phyloP scores from a whole-genome alignment of 2,888 invertebrate genomes.

The Chirona hameri region DNA sequence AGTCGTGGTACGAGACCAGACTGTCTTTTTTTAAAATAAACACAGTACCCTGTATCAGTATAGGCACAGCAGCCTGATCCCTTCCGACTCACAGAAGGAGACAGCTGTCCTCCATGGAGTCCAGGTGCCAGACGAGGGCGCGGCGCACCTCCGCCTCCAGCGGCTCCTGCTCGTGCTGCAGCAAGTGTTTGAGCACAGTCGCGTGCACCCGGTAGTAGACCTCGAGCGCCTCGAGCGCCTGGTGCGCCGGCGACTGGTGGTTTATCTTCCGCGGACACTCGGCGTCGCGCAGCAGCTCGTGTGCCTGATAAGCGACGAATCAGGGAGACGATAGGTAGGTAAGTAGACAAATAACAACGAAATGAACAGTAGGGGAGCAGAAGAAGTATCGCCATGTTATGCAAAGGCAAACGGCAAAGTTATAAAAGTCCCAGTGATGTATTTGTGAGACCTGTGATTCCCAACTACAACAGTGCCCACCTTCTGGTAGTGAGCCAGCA shows the following conservation, averaged over 20 bases:
- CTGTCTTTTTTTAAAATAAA: no score
- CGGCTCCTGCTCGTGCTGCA: slow-evolving; percentile 49
- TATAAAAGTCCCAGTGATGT: no score
- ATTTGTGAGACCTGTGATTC: no score
- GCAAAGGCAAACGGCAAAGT: no score
- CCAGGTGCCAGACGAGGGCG: slow-evolving; percentile 3
- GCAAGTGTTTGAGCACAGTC: slow-evolving; percentile 80
- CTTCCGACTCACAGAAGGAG: neutral
- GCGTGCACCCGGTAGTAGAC: slow-evolving; percentile 70
- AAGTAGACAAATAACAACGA: no score
- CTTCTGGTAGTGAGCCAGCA: slow-evolving; percentile 66
- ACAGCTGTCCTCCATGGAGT: neutral
- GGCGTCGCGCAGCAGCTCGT: slow-evolving; percentile 68
- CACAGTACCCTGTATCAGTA: no score
- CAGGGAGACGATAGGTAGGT: neutral
- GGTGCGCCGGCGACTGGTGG: slow-evolving; percentile 74
- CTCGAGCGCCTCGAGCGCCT: slow-evolving; percentile 85
- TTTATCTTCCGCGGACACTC: slow-evolving; percentile 81
- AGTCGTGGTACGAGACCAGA: no score
- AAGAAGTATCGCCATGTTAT: no score
- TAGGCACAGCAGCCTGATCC: no score
- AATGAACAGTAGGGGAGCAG: no score
- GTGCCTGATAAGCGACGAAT: neutral
- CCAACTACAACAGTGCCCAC: no score
- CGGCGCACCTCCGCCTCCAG: neutral